These are phyloP conservation scores for Lydus trimaculatus DNA, from an alignment of 2,888 invertebrate species.

Conservation along the genomic window DNA sequence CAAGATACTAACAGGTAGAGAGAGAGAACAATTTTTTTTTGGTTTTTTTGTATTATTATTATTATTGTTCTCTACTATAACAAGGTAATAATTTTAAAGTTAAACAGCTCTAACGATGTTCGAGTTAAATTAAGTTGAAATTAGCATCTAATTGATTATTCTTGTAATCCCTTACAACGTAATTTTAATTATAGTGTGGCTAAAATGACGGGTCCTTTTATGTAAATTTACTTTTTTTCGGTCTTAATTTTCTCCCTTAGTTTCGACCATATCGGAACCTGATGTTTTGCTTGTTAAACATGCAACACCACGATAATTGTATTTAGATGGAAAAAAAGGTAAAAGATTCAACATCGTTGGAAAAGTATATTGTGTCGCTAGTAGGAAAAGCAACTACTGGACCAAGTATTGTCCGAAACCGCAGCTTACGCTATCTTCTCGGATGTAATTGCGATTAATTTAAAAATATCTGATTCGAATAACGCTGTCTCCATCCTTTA, in stretches of 20 bases:
- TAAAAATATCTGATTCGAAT: background rate
- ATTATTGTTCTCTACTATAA: conserved; percentile 17
- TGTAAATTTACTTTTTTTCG: conserved; percentile 25
- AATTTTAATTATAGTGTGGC: conserved; percentile 27
- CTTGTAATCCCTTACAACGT: conserved; percentile 21
- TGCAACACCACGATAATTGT: background rate
- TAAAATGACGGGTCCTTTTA: conserved; percentile 24
- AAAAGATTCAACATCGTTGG: too few species aligned
- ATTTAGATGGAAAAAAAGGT: too few species aligned
- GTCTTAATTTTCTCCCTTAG: background rate
- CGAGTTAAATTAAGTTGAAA: conserved; percentile 24
- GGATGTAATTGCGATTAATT: too few species aligned
- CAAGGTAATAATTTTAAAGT: conserved; percentile 27
- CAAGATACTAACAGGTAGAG: background rate
- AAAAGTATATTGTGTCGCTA: too few species aligned
- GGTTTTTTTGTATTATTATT: background rate
- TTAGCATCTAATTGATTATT: conserved; percentile 29
- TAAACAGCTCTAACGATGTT: conserved; percentile 21
- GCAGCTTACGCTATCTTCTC: too few species aligned
- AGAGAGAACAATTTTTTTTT: conserved; percentile 6
- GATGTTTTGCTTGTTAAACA: background rate
- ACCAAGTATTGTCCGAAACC: too few species aligned
- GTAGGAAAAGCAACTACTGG: too few species aligned
- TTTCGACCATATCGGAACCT: too few species aligned
- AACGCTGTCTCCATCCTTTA: too few species aligned